Evolutionary conservation across 2,797 vertebrate genomes (phyloP).

Genomic region (Malacoraja senta): DNA sequence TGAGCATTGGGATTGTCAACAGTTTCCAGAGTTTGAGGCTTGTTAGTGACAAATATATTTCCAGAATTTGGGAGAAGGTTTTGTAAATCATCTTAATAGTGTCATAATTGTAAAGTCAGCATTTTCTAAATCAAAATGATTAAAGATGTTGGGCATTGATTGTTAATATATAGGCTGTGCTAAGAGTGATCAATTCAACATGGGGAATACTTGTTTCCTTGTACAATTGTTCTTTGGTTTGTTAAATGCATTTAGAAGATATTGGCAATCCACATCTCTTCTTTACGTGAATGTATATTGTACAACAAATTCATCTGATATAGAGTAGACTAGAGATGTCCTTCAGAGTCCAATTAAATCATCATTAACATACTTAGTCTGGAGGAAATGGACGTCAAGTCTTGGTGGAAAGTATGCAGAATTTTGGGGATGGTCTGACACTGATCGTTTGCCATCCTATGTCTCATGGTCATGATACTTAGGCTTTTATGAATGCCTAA

Average conservation of each 20-base stretch:
- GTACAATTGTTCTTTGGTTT: not conserved
- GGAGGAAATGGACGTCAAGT: not conserved
- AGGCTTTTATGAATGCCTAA: constrained; percentile 66
- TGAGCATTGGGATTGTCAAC: not conserved
- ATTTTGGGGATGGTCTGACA: constrained; percentile 11
- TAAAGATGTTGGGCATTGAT: not conserved
- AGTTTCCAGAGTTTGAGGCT: constrained; percentile 4
- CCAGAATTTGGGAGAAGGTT: not conserved
- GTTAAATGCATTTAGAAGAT: not conserved
- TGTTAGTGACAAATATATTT: not conserved
- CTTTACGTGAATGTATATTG: not conserved
- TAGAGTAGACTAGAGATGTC: not conserved
- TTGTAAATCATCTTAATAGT: not conserved
- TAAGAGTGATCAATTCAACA: not conserved
- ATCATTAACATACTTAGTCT: not conserved
- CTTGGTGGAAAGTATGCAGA: not conserved
- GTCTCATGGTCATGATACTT: constrained; percentile 67
- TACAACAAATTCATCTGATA: not conserved
- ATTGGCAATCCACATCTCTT: not conserved
- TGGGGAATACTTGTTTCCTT: not conserved
- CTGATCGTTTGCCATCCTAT: constrained; percentile 59
- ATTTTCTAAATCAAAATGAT: not conserved
- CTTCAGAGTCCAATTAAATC: not conserved
- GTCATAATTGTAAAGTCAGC: not conserved
- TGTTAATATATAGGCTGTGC: not conserved